A percentile compares a stretch with the other conserved stretches of the same genome.
Conservation (phyloP, 1,140 invertebrate genomes). For the Cydia fagiglandana region DNA sequence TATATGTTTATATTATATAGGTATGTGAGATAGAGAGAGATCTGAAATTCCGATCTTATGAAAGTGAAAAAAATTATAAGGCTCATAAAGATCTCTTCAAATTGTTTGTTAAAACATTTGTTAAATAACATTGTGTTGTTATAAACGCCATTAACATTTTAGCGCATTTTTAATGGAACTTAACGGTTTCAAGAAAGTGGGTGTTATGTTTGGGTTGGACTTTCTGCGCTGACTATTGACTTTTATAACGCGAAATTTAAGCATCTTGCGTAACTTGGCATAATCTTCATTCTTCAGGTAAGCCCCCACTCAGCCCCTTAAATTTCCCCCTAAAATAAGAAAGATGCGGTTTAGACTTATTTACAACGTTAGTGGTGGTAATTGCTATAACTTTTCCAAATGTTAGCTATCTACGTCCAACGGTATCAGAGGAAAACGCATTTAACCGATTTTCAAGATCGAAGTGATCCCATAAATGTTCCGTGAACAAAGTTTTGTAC, state of each 20-base stretch:
- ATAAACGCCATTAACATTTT: constrained; percentile 14
- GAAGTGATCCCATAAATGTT: too few relatives aligned
- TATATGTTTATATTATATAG: too few relatives aligned
- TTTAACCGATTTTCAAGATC: too few relatives aligned
- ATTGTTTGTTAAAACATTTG: constrained; percentile 4
- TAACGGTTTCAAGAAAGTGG: constrained; percentile 4
- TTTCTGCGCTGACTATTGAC: not conserved
- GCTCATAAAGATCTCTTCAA: not conserved
- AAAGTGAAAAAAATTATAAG: not conserved
- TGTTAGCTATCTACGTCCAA: too few relatives aligned
- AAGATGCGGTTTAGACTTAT: too few relatives aligned
- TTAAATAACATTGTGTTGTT: constrained; percentile 11
- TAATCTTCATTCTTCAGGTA: not conserved
- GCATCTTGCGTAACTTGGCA: constrained; percentile 1
- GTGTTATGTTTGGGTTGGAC: not conserved
- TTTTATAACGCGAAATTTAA: constrained; percentile 8
- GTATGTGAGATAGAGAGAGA: too few relatives aligned
- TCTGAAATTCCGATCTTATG: not conserved
- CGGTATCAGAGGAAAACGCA: too few relatives aligned
- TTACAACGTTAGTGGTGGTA: too few relatives aligned
- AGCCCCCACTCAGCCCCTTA: not conserved
- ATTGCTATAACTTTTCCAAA: too few relatives aligned
- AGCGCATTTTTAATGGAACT: not conserved
- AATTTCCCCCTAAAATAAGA: too few relatives aligned
- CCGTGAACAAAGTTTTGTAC: too few relatives aligned